Conservation (phyloP, 2,113 vertebrate genomes). For the Perognathus longimembris region DNA sequence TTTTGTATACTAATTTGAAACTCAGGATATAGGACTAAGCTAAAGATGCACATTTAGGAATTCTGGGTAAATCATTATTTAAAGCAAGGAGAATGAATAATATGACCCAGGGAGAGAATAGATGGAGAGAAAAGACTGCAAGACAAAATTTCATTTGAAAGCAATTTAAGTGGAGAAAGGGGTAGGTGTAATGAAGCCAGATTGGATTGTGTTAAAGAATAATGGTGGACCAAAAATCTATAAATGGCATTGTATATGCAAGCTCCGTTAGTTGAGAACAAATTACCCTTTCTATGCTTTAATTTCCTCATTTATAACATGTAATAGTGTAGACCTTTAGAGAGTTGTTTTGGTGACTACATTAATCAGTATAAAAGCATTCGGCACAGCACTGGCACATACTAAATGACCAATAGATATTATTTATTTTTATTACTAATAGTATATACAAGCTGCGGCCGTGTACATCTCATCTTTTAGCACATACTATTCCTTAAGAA, state of each 20-base stretch:
- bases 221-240: neutral
- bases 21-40: neutral
- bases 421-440: neutral
- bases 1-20: slow-evolving; percentile 24
- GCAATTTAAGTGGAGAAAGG: slow-evolving; percentile 1
- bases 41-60: neutral
- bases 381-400: neutral
- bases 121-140: neutral
- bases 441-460: neutral
- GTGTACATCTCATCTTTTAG: neutral
- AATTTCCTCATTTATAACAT: slow-evolving; percentile 31
- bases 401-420: slow-evolving; percentile 39
- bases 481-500: neutral
- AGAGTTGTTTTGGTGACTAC: neutral
- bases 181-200: neutral
- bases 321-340: neutral
- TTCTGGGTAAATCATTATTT: too few relatives aligned
- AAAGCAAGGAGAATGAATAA: neutral
- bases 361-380: neutral
- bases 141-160: slow-evolving; percentile 33
- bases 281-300: slow-evolving; percentile 1
- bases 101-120: neutral
- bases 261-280: neutral
- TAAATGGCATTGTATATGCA: neutral
- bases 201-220: slow-evolving; percentile 4